These are phyloP conservation scores for Ctenopoma multispine DNA, from an alignment of 2,797 vertebrate species.

Conservation along the genomic window DNA sequence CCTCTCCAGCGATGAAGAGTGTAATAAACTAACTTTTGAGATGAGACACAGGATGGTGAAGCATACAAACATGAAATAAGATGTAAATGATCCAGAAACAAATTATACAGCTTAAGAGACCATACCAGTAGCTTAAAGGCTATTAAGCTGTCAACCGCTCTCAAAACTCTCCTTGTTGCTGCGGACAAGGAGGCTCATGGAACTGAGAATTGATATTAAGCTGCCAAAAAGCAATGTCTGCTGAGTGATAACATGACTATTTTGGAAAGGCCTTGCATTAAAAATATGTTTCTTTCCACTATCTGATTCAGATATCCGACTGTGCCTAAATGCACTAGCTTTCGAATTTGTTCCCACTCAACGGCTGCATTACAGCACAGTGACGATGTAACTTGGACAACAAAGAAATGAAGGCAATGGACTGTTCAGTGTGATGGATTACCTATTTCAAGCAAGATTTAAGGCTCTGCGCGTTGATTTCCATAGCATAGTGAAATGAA, in stretches of 20 bases:
- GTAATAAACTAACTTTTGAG: conserved; percentile 11
- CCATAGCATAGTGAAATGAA: conserved; percentile 19
- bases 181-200: conserved; percentile 29
- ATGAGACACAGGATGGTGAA: conserved; percentile 2
- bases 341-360: conserved; percentile 2
- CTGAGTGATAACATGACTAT: conserved; percentile 19
- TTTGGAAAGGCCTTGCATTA: conserved; percentile 20
- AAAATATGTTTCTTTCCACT: conserved; percentile 1
- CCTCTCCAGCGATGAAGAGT: background rate
- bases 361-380: conserved; percentile 1
- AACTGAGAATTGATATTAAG: conserved; percentile 38
- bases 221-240: conserved; percentile 34
- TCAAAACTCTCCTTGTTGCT: conserved; percentile 38
- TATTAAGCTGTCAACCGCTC: conserved; percentile 61
- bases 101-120: conserved; percentile 9
- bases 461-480: conserved; percentile 39
- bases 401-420: conserved; percentile 51
- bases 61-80: conserved; percentile 21
- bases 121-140: conserved; percentile 31
- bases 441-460: conserved; percentile 56
- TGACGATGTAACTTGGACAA: conserved; percentile 29
- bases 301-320: conserved; percentile 22
- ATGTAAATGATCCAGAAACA: conserved; percentile 28
- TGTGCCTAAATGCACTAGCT: conserved; percentile 21
- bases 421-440: conserved; percentile 61